phyloP scores from a whole-genome alignment of 1,140 invertebrate species.

The Drosophila subpulchrella region DNA sequence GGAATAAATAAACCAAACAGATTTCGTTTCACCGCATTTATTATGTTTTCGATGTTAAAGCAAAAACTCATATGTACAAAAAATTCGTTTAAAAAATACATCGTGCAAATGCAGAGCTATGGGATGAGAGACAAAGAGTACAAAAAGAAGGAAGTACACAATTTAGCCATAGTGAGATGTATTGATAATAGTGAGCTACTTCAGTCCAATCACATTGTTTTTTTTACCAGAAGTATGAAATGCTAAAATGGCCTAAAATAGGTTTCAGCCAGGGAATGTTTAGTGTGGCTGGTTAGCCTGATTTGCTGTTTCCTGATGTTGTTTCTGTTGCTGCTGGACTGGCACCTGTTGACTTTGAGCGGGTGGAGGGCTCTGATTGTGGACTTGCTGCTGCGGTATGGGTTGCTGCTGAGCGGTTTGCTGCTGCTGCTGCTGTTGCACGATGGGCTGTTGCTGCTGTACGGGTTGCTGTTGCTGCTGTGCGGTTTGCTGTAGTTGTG shows the following conservation, averaged over 20 bases:
- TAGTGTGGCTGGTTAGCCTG: conserved; percentile 32
- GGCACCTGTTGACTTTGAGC: conserved; percentile 27
- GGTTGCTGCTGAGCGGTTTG: conserved; percentile 29
- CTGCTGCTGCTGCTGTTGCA: conserved; percentile 13
- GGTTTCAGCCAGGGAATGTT: conserved; percentile 55
- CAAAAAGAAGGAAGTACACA: conserved; percentile 30
- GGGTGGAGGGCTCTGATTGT: conserved; percentile 31
- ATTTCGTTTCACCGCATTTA: conserved; percentile 24
- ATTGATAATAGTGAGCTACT: conserved; percentile 36
- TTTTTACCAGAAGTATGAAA: conserved; percentile 22
- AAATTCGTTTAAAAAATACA: conserved; percentile 41
- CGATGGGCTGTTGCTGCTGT: conserved; percentile 21
- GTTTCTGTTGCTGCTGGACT: conserved; percentile 31
- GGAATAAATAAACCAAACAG: neutral
- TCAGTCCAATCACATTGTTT: conserved; percentile 55
- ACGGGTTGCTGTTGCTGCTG: conserved; percentile 21
- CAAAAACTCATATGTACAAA: conserved; percentile 60
- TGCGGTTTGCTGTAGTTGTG: conserved; percentile 37
- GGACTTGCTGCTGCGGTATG: conserved; percentile 39
- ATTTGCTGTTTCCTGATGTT: conserved; percentile 4
- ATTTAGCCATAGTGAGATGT: conserved; percentile 33
- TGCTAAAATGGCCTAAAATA: conserved; percentile 17
- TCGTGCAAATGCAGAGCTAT: conserved; percentile 18
- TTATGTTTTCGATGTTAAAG: conserved; percentile 26
- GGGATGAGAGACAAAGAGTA: conserved; percentile 13